Percentiles rank a stretch among this genome's conserved stretches.
These are phyloP conservation scores for Sturnira hondurensis DNA, from an alignment of 2,113 vertebrate genomes.

Conservation along the genomic window DNA sequence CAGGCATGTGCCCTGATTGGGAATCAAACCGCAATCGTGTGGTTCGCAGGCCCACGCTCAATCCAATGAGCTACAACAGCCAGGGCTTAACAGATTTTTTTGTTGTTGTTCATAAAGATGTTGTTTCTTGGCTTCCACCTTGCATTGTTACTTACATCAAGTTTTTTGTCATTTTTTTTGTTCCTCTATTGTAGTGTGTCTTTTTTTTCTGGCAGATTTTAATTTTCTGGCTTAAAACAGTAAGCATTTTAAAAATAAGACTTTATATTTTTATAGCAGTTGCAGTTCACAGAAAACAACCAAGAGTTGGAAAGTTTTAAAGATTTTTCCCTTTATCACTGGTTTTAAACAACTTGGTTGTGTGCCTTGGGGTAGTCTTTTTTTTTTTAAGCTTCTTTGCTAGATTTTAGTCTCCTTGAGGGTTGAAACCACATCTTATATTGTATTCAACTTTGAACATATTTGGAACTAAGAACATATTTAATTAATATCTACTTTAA, in stretches of 20 bases:
- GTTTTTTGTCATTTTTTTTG: background rate
- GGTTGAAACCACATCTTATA: background rate
- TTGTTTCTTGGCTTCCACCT: background rate
- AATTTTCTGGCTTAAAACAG: background rate
- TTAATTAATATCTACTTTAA: slow-evolving; percentile 26
- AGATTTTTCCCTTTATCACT: background rate
- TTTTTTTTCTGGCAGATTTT: background rate
- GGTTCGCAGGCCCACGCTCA: no score
- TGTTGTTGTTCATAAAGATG: background rate
- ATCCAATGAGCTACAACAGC: no score
- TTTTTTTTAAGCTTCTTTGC: background rate
- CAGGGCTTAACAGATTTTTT: no score
- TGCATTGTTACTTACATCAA: background rate
- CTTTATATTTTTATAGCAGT: background rate
- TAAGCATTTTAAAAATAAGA: background rate
- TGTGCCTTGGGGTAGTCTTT: background rate
- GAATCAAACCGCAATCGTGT: no score
- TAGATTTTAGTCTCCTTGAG: slow-evolving; percentile 18
- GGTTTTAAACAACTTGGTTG: background rate
- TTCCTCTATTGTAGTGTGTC: background rate
- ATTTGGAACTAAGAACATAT: background rate
- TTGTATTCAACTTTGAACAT: background rate
- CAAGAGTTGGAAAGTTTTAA: background rate
- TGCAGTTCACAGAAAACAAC: background rate
- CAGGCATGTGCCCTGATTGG: no score